Percentiles rank a stretch among this genome's conserved stretches.
phyloP scores from a whole-genome alignment of 2,888 invertebrate genomes.

The Lasius platythorax region DNA sequence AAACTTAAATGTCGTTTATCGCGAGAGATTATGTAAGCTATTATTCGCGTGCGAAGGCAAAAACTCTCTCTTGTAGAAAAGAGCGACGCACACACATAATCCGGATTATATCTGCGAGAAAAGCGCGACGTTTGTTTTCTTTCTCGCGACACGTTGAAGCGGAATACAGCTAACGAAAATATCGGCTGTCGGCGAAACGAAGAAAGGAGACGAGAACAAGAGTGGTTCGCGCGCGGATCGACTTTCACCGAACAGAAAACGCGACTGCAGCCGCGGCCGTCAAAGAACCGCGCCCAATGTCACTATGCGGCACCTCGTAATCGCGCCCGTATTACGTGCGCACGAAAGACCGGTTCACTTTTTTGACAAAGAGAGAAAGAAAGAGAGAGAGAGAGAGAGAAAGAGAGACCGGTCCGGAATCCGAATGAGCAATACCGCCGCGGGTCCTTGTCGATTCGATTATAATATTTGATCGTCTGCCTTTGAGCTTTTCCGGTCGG shows the following conservation, averaged over 20 bases:
- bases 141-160: neutral
- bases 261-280: conserved; percentile 71
- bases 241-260: conserved; percentile 77
- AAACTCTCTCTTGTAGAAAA: conserved; percentile 14
- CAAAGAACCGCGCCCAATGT: conserved; percentile 78
- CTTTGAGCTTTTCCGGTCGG: neutral
- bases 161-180: conserved; percentile 4
- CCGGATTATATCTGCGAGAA: neutral
- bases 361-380: conserved; percentile 46
- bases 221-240: conserved; percentile 72
- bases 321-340: conserved; percentile 73
- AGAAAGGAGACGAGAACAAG: conserved; percentile 2
- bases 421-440: conserved; percentile 53
- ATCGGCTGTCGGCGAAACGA: neutral
- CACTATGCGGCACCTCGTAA: conserved; percentile 74
- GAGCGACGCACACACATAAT: neutral
- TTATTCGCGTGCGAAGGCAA: neutral
- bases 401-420: conserved; percentile 65
- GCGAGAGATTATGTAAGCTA: neutral
- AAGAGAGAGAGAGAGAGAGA: conserved; percentile 48
- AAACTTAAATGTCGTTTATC: neutral
- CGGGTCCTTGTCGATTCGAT: conserved; percentile 48
- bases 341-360: conserved; percentile 67
- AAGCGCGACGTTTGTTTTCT: neutral
- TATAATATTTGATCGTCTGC: conserved; percentile 19